phyloP scores from a whole-genome alignment of 2,797 vertebrate genomes.

The Poecilia picta region DNA sequence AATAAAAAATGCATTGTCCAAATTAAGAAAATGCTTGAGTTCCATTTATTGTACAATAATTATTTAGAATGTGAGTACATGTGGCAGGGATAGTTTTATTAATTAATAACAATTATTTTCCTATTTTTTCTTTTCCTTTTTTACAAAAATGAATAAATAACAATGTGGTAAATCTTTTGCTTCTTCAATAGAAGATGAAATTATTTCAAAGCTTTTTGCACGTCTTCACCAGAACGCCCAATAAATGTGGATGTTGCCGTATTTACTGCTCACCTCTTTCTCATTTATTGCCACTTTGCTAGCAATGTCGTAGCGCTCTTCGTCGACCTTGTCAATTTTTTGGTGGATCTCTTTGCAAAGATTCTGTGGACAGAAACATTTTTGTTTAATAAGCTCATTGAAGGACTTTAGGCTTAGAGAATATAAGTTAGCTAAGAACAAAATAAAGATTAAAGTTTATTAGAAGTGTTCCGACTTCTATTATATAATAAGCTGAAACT shows the following conservation, averaged over 20 bases:
- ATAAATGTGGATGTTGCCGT: neutral
- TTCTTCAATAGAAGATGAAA: neutral
- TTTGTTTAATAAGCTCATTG: neutral
- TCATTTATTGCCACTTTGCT: conserved; percentile 79
- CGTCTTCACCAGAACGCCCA: neutral
- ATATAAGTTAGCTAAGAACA: neutral
- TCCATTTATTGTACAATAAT: neutral
- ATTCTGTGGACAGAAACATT: conserved; percentile 64
- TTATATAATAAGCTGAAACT: neutral
- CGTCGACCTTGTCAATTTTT: conserved; percentile 80
- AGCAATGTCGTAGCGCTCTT: conserved; percentile 80
- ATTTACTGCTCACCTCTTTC: conserved; percentile 56
- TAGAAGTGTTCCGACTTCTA: neutral
- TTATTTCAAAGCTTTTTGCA: neutral
- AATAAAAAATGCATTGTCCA: neutral
- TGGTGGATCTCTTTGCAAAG: conserved; percentile 81
- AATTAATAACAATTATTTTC: neutral
- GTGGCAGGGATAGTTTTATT: neutral
- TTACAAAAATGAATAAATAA: neutral
- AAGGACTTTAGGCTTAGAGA: neutral
- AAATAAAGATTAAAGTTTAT: neutral
- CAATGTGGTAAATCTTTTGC: neutral
- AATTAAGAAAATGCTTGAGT: neutral
- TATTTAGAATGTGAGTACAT: neutral
- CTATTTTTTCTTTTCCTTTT: neutral